A percentile compares a stretch with the other conserved stretches of the same genome.
phyloP scores from a whole-genome alignment of 2,888 invertebrate species.

The Pollenia angustigena region DNA sequence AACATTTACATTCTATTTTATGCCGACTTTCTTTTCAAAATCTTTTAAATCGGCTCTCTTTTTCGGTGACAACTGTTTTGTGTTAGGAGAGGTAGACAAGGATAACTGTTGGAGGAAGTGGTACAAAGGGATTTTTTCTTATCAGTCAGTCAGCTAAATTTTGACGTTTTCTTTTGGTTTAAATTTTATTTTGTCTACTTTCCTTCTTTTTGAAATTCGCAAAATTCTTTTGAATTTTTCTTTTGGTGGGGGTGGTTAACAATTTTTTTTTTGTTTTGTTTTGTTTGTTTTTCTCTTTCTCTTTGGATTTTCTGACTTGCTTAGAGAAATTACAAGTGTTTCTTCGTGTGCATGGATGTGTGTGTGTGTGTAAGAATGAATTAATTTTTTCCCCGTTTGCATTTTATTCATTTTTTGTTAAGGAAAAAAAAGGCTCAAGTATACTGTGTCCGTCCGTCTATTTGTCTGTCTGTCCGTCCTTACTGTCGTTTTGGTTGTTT shows the following conservation, averaged over 20 bases:
- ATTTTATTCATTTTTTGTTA: constrained; percentile 26
- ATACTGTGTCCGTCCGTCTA: constrained; percentile 20
- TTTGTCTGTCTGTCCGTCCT: neutral
- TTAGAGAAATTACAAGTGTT: constrained; percentile 63
- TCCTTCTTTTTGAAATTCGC: constrained; percentile 9
- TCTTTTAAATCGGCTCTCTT: constrained; percentile 12
- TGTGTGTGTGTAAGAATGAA: constrained; percentile 19
- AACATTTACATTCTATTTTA: constrained; percentile 37
- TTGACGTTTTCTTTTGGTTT: constrained; percentile 45
- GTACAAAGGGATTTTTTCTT: constrained; percentile 4
- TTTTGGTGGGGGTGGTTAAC: neutral
- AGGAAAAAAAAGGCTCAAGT: constrained; percentile 55
- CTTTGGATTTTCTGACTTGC: neutral
- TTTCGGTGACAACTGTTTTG: neutral
- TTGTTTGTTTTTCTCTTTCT: constrained; percentile 20
- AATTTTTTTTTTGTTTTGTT: neutral
- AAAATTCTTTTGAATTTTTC: neutral
- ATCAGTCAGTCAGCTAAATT: constrained; percentile 46
- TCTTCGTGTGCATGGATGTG: constrained; percentile 18
- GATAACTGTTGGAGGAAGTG: neutral
- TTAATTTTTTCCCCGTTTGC: constrained; percentile 14
- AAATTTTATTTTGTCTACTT: neutral
- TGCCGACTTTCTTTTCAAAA: constrained; percentile 34
- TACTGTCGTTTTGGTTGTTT: neutral
- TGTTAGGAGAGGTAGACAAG: neutral